A percentile compares a stretch with the other conserved stretches of the same genome.
Evolutionary conservation across 1,140 invertebrate genomes (phyloP).

Genomic region (Drosophila gunungcola): DNA sequence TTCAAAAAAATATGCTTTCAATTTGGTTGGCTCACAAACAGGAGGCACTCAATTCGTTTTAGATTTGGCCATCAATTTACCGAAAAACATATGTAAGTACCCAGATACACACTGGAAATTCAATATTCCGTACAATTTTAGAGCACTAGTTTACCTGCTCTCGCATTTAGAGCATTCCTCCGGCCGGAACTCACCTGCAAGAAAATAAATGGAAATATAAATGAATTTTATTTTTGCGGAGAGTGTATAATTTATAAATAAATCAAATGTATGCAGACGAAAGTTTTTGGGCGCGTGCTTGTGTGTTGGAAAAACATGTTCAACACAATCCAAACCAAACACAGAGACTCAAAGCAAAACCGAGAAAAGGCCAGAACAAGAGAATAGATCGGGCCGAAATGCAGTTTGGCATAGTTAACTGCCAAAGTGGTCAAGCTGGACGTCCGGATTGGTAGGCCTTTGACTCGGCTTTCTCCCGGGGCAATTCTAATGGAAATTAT

Average conservation of each 20-base stretch:
- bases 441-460: constrained; percentile 19
- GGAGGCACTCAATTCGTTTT: constrained; percentile 23
- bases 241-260: constrained; percentile 54
- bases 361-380: constrained; percentile 13
- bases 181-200: constrained; percentile 36
- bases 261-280: constrained; percentile 41
- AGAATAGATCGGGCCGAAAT: constrained; percentile 20
- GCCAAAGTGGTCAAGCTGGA: constrained; percentile 31
- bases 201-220: constrained; percentile 47
- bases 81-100: constrained; percentile 27
- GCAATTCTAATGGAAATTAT: constrained; percentile 51
- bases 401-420: constrained; percentile 47
- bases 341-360: constrained; percentile 3
- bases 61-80: constrained; percentile 42
- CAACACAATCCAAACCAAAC: constrained; percentile 8
- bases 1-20: constrained; percentile 6
- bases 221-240: constrained; percentile 35
- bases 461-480: constrained; percentile 26
- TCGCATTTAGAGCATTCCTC: background rate
- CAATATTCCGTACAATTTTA: constrained; percentile 22
- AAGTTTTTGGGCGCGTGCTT: constrained; percentile 17
- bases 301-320: constrained; percentile 4
- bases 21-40: constrained; percentile 29
- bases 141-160: background rate
- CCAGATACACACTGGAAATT: constrained; percentile 20